These are phyloP conservation scores for Calypte anna DNA, from an alignment of 2,113 vertebrate genomes.

Conservation along the genomic window DNA sequence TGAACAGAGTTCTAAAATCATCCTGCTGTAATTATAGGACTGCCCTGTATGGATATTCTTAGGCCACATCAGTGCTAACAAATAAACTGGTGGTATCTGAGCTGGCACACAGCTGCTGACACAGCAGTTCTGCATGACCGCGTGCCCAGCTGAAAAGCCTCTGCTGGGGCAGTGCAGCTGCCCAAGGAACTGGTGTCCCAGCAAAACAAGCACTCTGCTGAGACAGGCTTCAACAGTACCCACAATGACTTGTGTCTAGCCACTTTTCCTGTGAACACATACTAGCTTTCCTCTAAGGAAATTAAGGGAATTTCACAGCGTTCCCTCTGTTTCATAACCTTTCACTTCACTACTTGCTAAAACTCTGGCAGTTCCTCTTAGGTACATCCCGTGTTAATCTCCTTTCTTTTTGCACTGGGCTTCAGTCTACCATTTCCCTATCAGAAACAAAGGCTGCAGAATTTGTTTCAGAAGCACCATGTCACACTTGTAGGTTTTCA, in stretches of 20 bases:
- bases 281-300: not conserved
- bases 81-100: slow-evolving; percentile 8
- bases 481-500: not conserved
- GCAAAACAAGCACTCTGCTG: not conserved
- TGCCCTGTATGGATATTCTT: not conserved
- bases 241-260: not conserved
- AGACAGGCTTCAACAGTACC: not conserved
- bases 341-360: slow-evolving; percentile 6
- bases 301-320: not conserved
- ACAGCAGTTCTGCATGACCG: not conserved
- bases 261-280: not conserved
- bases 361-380: not conserved
- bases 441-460: not conserved
- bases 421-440: not conserved
- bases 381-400: not conserved
- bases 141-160: not conserved
- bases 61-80: not conserved
- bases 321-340: not conserved
- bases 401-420: not conserved
- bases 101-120: slow-evolving; percentile 47
- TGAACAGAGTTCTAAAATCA: not conserved
- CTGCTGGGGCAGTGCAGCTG: not conserved
- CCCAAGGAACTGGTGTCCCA: slow-evolving; percentile 22
- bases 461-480: not conserved
- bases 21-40: not conserved